Evolutionary conservation across 2,797 vertebrate species (phyloP).

Genomic region (Crenuchus spilurus): DNA sequence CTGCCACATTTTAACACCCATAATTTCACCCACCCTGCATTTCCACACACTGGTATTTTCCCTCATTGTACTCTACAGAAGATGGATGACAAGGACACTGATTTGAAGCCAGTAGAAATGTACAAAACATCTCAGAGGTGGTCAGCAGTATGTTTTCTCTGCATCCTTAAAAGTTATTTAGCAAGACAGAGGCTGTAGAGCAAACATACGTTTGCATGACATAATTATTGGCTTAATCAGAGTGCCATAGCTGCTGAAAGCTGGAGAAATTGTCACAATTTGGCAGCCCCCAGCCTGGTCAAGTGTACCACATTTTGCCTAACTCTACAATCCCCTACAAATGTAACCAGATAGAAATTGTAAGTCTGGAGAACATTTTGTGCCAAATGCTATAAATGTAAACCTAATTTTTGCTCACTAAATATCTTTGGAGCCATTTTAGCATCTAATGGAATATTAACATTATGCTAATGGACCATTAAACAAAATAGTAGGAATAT

Average conservation of each 20-base stretch:
- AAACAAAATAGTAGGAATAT: slow-evolving; percentile 9
- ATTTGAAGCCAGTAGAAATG: slow-evolving; percentile 40
- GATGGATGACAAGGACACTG: slow-evolving; percentile 63
- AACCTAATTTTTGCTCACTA: neutral
- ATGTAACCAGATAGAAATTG: no score
- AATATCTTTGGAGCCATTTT: neutral
- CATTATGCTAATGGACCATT: neutral
- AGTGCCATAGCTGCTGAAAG: neutral
- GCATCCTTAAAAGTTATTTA: slow-evolving; percentile 29
- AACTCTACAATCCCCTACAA: no score
- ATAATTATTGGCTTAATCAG: slow-evolving; percentile 33
- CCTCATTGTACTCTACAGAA: slow-evolving; percentile 63
- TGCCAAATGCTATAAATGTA: no score
- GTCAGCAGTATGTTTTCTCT: slow-evolving; percentile 41
- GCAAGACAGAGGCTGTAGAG: slow-evolving; percentile 34
- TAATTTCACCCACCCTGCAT: slow-evolving; percentile 72
- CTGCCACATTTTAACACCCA: slow-evolving; percentile 67
- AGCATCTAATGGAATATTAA: neutral
- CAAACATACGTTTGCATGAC: slow-evolving; percentile 42
- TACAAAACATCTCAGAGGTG: neutral
- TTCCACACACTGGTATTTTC: slow-evolving; percentile 62
- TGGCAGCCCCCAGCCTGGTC: neutral
- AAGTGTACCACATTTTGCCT: slow-evolving; percentile 17
- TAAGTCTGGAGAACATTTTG: no score
- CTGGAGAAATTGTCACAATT: slow-evolving; percentile 9